These are phyloP conservation scores for Drosophila eugracilis DNA, from an alignment of 1,140 invertebrate species.

Conservation along the genomic window DNA sequence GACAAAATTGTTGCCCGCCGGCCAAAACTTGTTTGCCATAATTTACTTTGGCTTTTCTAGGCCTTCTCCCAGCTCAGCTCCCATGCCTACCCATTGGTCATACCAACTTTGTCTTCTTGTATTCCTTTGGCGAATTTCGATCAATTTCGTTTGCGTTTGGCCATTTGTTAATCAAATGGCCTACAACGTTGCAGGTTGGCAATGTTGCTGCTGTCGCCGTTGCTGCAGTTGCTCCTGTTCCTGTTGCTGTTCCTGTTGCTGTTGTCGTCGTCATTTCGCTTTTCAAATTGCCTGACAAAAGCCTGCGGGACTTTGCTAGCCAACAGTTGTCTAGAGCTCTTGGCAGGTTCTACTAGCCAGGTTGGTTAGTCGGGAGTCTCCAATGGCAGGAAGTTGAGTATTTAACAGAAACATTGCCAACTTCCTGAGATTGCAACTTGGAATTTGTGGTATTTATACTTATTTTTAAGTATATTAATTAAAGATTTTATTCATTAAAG, in stretches of 20 bases:
- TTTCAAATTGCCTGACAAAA: slow-evolving; percentile 73
- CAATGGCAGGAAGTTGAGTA: slow-evolving; percentile 57
- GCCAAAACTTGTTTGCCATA: slow-evolving; percentile 83
- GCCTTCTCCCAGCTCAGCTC: slow-evolving; percentile 10
- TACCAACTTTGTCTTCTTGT: slow-evolving; percentile 28
- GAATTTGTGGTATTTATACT: background rate
- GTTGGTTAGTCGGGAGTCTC: slow-evolving; percentile 42
- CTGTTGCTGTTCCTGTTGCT: slow-evolving; percentile 31
- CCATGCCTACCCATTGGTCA: slow-evolving; percentile 7
- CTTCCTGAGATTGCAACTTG: slow-evolving; percentile 11
- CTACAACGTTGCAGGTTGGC: slow-evolving; percentile 65
- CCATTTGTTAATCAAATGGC: slow-evolving; percentile 83
- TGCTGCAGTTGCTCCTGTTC: slow-evolving; percentile 17
- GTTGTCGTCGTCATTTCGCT: slow-evolving; percentile 77
- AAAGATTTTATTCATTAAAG: background rate
- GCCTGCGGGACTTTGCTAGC: slow-evolving; percentile 65
- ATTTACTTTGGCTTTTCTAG: slow-evolving; percentile 73
- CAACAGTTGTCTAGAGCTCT: slow-evolving; percentile 33
- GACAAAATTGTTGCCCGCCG: slow-evolving; percentile 82
- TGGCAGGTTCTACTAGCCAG: slow-evolving; percentile 33
- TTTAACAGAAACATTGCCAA: slow-evolving; percentile 32
- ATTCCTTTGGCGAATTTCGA: slow-evolving; percentile 77
- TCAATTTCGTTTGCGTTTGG: slow-evolving; percentile 81
- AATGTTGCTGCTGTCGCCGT: slow-evolving; percentile 24
- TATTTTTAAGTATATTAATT: no score